Evolutionary conservation across 2,797 vertebrate species (phyloP).

Genomic region (Prionace glauca): DNA sequence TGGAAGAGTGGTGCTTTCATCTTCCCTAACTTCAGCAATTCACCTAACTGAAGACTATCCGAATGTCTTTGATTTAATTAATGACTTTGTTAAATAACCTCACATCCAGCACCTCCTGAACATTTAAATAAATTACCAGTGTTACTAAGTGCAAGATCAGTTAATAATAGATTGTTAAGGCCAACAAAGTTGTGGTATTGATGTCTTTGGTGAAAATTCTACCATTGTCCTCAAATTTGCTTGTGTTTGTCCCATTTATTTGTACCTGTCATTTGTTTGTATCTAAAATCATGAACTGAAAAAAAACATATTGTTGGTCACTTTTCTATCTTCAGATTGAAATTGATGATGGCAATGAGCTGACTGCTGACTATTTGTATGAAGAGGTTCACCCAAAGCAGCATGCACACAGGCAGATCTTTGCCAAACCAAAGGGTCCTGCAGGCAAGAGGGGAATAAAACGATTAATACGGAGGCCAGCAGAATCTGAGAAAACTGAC

Average conservation of each 20-base stretch:
- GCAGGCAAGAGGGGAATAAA: slow-evolving; percentile 82
- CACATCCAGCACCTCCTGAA: background rate
- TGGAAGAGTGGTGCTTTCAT: no score
- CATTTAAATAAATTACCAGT: background rate
- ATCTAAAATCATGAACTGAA: no score
- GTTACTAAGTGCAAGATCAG: background rate
- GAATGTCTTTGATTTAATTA: no score
- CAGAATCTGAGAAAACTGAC: slow-evolving; percentile 74
- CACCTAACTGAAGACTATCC: no score
- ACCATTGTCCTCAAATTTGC: background rate
- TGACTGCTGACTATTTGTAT: slow-evolving; percentile 90
- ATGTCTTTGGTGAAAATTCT: background rate
- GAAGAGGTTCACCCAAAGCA: slow-evolving; percentile 96
- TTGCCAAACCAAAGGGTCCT: slow-evolving; percentile 90
- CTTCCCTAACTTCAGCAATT: no score
- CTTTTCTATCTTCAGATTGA: slow-evolving; percentile 66
- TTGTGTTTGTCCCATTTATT: background rate
- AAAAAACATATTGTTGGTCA: background rate
- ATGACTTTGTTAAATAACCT: no score
- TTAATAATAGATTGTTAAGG: background rate
- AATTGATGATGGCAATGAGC: slow-evolving; percentile 85
- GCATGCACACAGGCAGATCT: slow-evolving; percentile 87
- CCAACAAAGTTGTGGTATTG: background rate
- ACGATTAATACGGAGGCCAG: slow-evolving; percentile 77
- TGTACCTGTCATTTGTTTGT: background rate